Evolutionary conservation across 2,888 invertebrate species (phyloP).

Genomic region (Orthosia cruda): DNA sequence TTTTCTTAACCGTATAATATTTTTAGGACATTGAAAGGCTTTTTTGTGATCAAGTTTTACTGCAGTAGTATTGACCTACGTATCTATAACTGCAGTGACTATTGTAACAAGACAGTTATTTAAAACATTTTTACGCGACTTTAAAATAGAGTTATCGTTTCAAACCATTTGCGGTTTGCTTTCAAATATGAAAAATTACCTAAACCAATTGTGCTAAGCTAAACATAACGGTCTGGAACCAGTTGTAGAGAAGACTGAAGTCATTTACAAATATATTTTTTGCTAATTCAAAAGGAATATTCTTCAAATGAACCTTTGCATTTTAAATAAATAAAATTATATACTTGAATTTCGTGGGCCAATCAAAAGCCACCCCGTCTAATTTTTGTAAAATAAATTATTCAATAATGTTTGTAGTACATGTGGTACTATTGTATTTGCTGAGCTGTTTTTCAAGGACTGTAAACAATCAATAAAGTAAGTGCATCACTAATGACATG

Average conservation of each 20-base stretch:
- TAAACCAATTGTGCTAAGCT: too few relatives aligned
- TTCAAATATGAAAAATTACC: too few relatives aligned
- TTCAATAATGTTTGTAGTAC: slow-evolving; percentile 41
- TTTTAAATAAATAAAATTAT: neutral
- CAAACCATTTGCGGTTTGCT: too few relatives aligned
- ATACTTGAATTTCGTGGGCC: slow-evolving; percentile 7
- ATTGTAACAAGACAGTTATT: neutral
- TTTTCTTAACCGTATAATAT: neutral
- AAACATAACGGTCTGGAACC: too few relatives aligned
- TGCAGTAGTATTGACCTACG: neutral
- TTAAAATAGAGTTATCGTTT: neutral
- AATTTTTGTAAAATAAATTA: slow-evolving; percentile 27
- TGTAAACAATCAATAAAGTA: slow-evolving; percentile 1
- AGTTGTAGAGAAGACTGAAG: too few relatives aligned
- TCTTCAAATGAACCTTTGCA: neutral
- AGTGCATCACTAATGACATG: slow-evolving; percentile 16
- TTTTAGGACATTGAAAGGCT: neutral
- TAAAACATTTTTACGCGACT: neutral
- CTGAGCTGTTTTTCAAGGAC: slow-evolving; percentile 57
- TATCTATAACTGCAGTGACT: neutral
- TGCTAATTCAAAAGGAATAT: neutral
- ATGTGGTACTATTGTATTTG: slow-evolving; percentile 44
- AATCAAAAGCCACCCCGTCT: slow-evolving; percentile 12
- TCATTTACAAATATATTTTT: neutral
- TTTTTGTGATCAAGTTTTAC: too few relatives aligned